phyloP scores from a whole-genome alignment of 2,797 vertebrate genomes.

The Loris lydekkerianus region DNA sequence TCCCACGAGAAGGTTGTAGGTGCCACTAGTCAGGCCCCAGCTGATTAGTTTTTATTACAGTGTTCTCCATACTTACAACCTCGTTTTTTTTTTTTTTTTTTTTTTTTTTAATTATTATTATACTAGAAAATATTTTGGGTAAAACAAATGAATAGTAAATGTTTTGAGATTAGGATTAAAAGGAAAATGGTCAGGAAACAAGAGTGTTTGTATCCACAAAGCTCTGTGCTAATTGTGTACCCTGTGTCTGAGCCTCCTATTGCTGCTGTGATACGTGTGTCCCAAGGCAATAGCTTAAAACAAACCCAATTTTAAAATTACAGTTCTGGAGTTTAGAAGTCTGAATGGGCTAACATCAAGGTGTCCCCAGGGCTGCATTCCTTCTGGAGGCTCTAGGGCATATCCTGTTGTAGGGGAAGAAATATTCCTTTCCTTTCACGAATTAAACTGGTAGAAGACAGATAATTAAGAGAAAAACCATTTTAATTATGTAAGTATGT shows the following conservation, averaged over 20 bases:
- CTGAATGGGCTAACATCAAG: background rate
- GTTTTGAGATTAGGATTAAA: background rate
- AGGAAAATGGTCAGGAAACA: background rate
- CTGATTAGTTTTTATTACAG: background rate
- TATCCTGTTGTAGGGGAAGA: background rate
- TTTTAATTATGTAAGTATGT: background rate
- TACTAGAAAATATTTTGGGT: background rate
- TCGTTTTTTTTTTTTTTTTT: background rate
- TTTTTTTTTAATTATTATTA: background rate
- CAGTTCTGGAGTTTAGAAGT: background rate
- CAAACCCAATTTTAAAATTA: rapidly evolving
- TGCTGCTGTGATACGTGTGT: background rate
- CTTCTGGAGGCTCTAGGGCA: background rate
- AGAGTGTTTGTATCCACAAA: background rate
- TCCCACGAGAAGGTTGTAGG: no score
- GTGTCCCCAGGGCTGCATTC: background rate
- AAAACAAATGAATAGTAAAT: background rate
- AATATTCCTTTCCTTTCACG: background rate
- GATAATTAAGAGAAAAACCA: background rate
- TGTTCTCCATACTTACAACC: background rate
- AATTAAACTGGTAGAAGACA: background rate
- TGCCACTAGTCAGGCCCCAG: no score
- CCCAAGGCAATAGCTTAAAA: no score
- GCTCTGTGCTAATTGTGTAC: background rate
- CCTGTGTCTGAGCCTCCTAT: background rate